Evolutionary conservation across 2,113 vertebrate genomes (phyloP), one percentile per base, ranked within the genome.

Genomic region (Rhodinocichla rosea): DNA sequence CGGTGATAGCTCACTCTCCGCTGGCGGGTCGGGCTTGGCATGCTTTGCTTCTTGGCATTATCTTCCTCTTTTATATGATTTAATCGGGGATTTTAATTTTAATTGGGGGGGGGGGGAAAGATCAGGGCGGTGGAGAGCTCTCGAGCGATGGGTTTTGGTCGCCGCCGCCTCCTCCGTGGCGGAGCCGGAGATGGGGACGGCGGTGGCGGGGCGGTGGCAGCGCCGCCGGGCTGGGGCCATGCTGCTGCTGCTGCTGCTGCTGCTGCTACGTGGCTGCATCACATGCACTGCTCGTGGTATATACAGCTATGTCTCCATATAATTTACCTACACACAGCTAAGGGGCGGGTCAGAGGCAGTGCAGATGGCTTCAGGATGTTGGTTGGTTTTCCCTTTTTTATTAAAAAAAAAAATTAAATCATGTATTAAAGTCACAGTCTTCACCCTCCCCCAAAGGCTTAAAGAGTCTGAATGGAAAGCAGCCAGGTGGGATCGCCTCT

Each of bases 241-340:
- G 99, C 99, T 96, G 98, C 98, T 99, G 96, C 98, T 97, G 99
- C 98, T 98, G n/a, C n/a, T 99, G 99, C 99, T 96, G 98, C 98
- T 99, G 96, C 98, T 97, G 99, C 98, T 98, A 97, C 95, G 95
- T 95, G 98, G 98, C 97, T 98, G 98, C 97, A 0, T 97, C 98
- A 97, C 99, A 99, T 99, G 99, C 99, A 99, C 96, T 98, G 98
- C 95, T 98, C 98, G 47, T 95, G 97, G 97, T 96, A 97, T 98
- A 96, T 90, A 95, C 98, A 98, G 98, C 98, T 90, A 96, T 82
- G 84, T 85, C 94, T 92, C 95, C 90, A 28, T 83, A 87, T 91
- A 96, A 6, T 96, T 97, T 95, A 98, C 97, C 98, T 98, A 98
- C 98, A 98, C 96, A 97, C 96, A 92, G 50, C 97, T 97, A 98